Conservation (phyloP, 2,888 invertebrate genomes). For the Camponotus fellah region DNA sequence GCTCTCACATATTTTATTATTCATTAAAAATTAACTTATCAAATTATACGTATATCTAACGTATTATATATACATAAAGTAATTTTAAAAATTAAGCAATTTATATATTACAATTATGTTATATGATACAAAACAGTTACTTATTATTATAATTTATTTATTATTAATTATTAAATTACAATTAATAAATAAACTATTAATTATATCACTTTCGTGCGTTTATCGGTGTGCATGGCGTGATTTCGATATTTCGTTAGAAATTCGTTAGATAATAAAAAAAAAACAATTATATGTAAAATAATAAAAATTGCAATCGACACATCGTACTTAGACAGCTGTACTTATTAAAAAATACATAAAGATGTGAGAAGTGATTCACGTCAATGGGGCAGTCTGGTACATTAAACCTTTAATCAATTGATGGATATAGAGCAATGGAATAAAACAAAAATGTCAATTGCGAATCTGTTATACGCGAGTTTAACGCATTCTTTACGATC, state of each 20-base stretch:
- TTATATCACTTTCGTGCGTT: neutral
- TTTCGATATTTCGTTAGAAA: neutral
- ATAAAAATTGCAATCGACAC: neutral
- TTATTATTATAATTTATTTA: constrained; percentile 6
- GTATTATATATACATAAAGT: neutral
- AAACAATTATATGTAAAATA: neutral
- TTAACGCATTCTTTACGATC: constrained; percentile 71
- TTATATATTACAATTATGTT: neutral
- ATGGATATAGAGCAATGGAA: constrained; percentile 63
- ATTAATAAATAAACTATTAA: neutral
- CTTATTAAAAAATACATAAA: constrained; percentile 2
- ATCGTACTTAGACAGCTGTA: neutral
- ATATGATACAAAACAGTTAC: neutral
- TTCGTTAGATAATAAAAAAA: neutral
- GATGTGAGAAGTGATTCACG: constrained; percentile 55
- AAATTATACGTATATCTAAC: neutral
- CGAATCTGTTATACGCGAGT: constrained; percentile 64
- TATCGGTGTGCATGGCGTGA: no score
- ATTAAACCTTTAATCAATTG: constrained; percentile 70
- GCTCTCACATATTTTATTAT: neutral
- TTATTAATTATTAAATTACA: neutral
- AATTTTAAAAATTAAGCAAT: constrained; percentile 14
- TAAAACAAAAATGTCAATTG: constrained; percentile 66
- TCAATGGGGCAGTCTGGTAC: neutral
- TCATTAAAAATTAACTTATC: neutral